Percentiles rank a stretch among this genome's conserved stretches.
Conservation (phyloP, 2,797 vertebrate genomes). For the Alosa sapidissima region DNA sequence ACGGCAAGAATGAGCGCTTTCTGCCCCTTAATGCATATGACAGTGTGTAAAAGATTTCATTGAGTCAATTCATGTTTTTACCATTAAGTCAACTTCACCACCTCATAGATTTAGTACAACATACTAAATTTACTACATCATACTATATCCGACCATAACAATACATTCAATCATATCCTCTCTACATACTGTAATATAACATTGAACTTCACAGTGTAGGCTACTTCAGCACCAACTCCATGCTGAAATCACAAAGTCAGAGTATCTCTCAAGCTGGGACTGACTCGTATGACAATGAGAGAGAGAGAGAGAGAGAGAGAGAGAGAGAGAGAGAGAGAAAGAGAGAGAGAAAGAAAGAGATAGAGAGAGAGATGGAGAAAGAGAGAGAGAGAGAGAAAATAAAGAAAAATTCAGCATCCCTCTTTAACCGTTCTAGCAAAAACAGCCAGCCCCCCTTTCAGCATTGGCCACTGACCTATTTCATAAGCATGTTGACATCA, state of each 20-base stretch:
- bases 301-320: slow-evolving; percentile 3
- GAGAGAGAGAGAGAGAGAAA: background rate
- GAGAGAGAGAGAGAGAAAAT: background rate
- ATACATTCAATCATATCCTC: background rate
- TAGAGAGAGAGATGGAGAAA: background rate
- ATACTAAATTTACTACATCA: background rate
- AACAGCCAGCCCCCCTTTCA: background rate
- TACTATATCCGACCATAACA: background rate
- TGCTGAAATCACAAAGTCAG: background rate
- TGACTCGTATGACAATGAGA: background rate
- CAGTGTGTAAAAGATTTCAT: background rate
- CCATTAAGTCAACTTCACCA: background rate
- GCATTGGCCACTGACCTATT: slow-evolving; percentile 1
- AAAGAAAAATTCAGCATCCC: background rate
- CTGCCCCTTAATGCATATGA: background rate
- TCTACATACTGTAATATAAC: background rate
- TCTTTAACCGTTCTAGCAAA: background rate
- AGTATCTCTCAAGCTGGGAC: background rate
- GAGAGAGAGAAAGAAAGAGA: background rate
- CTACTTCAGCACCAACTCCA: background rate
- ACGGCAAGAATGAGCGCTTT: background rate
- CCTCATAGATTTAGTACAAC: background rate
- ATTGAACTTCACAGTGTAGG: background rate
- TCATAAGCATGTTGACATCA: background rate
- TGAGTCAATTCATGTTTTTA: background rate